Percentiles rank a stretch among this genome's conserved stretches.
Conservation (phyloP, 2,888 invertebrate species). For the Napeogenes inachia region DNA sequence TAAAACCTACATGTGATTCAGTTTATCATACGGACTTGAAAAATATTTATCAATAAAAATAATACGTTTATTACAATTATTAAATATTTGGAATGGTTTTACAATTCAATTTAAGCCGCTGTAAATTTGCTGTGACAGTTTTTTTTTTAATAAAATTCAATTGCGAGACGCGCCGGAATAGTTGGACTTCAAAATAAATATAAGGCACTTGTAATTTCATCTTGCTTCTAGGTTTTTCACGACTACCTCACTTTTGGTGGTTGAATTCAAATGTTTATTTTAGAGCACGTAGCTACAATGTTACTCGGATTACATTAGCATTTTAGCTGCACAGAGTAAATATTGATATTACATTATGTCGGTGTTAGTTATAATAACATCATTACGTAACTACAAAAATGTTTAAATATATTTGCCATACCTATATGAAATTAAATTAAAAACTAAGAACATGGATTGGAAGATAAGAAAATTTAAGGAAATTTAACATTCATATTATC, state of each 20-base stretch:
- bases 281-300: constrained; percentile 27
- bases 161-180: no score
- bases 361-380: constrained; percentile 9
- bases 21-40: no score
- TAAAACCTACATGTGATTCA: background rate
- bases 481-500: no score
- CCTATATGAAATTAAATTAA: no score
- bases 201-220: constrained; percentile 62
- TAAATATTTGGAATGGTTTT: no score
- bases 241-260: constrained; percentile 17
- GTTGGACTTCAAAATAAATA: constrained; percentile 43
- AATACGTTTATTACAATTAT: no score
- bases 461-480: no score
- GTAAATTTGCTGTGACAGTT: no score
- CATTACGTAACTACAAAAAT: constrained; percentile 6
- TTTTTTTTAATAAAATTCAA: constrained; percentile 38
- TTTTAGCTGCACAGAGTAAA: constrained; percentile 20
- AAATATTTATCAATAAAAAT: no score
- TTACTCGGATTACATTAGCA: constrained; percentile 24
- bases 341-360: constrained; percentile 20
- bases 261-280: constrained; percentile 30
- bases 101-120: no score
- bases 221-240: constrained; percentile 37
- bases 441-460: no score
- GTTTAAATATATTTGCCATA: constrained; percentile 31